These are phyloP conservation scores for Empidonax alnorum DNA, from an alignment of 2,113 vertebrate genomes.

Conservation along the genomic window DNA sequence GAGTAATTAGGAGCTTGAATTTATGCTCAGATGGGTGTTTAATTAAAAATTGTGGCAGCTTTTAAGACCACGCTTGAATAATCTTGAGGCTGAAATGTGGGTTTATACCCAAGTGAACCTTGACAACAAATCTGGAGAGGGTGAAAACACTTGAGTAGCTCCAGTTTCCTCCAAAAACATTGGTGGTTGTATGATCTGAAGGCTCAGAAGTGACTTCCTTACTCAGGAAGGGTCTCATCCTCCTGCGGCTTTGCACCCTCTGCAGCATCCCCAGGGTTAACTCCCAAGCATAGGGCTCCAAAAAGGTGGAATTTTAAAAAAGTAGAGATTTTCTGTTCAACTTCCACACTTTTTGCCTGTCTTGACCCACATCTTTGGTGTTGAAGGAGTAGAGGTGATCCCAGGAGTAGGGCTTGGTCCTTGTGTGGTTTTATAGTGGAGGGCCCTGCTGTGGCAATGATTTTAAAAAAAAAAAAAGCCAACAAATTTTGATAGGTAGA, in stretches of 20 bases:
- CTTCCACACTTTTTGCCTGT: background rate
- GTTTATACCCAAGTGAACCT: conserved; percentile 24
- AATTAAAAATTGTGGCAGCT: conserved; percentile 50
- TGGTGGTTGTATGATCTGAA: background rate
- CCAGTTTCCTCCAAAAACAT: background rate
- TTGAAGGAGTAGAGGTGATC: background rate
- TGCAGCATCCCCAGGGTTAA: background rate
- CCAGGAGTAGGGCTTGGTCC: background rate
- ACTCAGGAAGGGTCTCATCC: background rate
- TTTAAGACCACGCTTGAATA: conserved; percentile 37
- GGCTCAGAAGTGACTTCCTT: background rate
- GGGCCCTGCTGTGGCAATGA: background rate
- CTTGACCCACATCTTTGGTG: background rate
- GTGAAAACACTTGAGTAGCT: background rate
- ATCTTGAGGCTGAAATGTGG: conserved; percentile 15
- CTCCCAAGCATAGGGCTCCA: background rate
- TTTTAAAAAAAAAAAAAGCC: background rate
- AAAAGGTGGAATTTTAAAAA: background rate
- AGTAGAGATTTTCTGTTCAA: background rate
- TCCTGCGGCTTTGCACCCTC: background rate
- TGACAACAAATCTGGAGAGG: background rate
- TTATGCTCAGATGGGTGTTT: conserved; percentile 54
- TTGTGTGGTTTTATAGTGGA: background rate
- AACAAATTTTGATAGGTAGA: background rate
- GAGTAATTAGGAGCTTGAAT: conserved; percentile 12